Percentiles rank a stretch among this genome's conserved stretches.
Conservation (phyloP, 2,113 vertebrate species). For the Indri indri region DNA sequence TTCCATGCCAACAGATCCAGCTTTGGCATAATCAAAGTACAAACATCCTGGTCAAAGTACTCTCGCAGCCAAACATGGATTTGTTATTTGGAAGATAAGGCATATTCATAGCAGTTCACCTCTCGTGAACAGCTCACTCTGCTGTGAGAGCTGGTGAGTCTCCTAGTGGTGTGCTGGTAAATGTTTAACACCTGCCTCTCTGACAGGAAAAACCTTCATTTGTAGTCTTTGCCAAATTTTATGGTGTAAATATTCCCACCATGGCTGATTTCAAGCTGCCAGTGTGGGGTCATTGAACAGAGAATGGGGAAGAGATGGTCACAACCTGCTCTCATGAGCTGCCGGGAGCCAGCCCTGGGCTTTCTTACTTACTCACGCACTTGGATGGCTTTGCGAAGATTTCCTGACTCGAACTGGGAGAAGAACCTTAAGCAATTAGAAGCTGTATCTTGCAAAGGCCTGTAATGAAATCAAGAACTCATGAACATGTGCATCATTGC, state of each 20-base stretch:
- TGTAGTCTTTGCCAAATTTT: neutral
- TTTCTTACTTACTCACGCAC: conserved; percentile 90
- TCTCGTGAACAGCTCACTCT: neutral
- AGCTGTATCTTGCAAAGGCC: conserved; percentile 73
- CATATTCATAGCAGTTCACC: neutral
- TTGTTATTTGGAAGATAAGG: neutral
- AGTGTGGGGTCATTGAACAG: neutral
- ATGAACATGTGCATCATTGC: neutral
- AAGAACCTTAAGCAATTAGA: conserved; percentile 87
- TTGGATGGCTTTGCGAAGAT: conserved; percentile 93
- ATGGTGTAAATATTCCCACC: neutral
- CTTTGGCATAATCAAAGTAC: neutral
- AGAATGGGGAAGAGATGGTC: neutral
- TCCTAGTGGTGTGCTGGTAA: neutral
- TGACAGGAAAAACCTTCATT: neutral
- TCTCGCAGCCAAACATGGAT: too few relatives aligned
- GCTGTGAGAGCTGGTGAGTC: neutral
- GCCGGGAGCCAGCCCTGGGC: neutral
- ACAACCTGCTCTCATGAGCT: neutral
- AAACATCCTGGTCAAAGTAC: neutral
- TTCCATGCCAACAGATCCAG: neutral
- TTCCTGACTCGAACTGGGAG: conserved; percentile 94
- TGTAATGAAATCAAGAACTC: conserved; percentile 67
- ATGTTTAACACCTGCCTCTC: neutral
- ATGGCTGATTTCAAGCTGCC: neutral